Conservation (phyloP, 2,888 invertebrate species). For the Meteorus cinctellus region DNA sequence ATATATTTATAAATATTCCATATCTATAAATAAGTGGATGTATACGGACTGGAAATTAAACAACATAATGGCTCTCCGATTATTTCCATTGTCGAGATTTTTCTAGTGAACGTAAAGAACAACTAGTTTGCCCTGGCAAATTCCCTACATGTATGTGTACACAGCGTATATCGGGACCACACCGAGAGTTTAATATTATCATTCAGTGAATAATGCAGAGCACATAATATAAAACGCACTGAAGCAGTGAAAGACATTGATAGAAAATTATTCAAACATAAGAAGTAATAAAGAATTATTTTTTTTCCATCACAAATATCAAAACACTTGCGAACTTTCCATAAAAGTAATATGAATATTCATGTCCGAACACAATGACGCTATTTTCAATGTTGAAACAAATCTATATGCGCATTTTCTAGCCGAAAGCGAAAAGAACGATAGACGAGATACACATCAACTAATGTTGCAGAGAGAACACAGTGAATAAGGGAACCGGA, state of each 20-base stretch:
- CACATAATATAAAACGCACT: constrained; percentile 35
- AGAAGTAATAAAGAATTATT: too few species aligned
- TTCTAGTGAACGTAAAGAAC: constrained; percentile 1
- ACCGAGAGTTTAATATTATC: constrained; percentile 32
- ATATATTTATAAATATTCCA: not conserved
- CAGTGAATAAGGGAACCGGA: too few species aligned
- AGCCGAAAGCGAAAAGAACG: constrained; percentile 38
- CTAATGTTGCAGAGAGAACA: too few species aligned
- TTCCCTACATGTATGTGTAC: not conserved
- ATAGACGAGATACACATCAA: too few species aligned
- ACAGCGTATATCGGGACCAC: not conserved
- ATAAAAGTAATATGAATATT: too few species aligned
- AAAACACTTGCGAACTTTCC: too few species aligned
- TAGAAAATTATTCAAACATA: not conserved
- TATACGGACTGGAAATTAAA: not conserved
- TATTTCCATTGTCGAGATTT: constrained; percentile 5
- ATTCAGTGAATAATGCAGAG: constrained; percentile 22
- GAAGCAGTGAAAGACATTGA: constrained; percentile 34
- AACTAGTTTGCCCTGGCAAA: not conserved
- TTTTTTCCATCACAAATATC: too few species aligned
- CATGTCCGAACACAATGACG: too few species aligned
- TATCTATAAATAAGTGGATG: not conserved
- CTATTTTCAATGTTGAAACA: constrained; percentile 63
- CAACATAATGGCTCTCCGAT: not conserved
- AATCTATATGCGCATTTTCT: constrained; percentile 67